A percentile compares a stretch with the other conserved stretches of the same genome.
Conservation (phyloP, 2,888 invertebrate species). For the Xanthostigma xanthostigma region DNA sequence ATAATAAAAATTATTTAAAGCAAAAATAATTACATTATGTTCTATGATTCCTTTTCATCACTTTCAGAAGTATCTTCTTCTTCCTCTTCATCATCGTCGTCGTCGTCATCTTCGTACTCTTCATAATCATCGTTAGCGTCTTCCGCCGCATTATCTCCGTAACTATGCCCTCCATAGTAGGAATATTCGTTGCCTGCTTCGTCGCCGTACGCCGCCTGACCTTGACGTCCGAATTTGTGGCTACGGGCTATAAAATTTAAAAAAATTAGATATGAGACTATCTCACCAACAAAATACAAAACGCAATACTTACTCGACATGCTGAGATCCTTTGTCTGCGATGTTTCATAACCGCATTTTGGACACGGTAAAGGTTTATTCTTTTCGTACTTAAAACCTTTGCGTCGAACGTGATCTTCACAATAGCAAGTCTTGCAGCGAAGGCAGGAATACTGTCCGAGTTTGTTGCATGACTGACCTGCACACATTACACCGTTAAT, state of each 20-base stretch:
- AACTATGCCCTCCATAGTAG: slow-evolving; percentile 25
- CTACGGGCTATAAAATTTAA: slow-evolving; percentile 45
- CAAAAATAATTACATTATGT: too few species aligned
- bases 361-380: slow-evolving; percentile 81
- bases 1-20: too few species aligned
- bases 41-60: slow-evolving; percentile 19
- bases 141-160: slow-evolving; percentile 21
- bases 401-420: slow-evolving; percentile 87
- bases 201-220: slow-evolving; percentile 45
- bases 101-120: slow-evolving; percentile 33
- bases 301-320: slow-evolving; percentile 64
- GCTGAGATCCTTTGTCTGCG: slow-evolving; percentile 84
- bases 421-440: slow-evolving; percentile 94
- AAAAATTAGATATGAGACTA: not conserved
- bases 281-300: not conserved
- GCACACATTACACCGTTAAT: slow-evolving; percentile 14
- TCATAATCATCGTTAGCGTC: slow-evolving; percentile 35
- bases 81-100: slow-evolving; percentile 24
- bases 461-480: slow-evolving; percentile 87
- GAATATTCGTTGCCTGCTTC: slow-evolving; percentile 40
- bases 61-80: slow-evolving; percentile 21
- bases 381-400: slow-evolving; percentile 77
- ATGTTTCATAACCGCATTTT: slow-evolving; percentile 86
- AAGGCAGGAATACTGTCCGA: slow-evolving; percentile 90
- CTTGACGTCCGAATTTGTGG: slow-evolving; percentile 82